A percentile compares a stretch with the other conserved stretches of the same genome.
Evolutionary conservation across 2,888 invertebrate species (phyloP).

Genomic region (Anaspis maculata): DNA sequence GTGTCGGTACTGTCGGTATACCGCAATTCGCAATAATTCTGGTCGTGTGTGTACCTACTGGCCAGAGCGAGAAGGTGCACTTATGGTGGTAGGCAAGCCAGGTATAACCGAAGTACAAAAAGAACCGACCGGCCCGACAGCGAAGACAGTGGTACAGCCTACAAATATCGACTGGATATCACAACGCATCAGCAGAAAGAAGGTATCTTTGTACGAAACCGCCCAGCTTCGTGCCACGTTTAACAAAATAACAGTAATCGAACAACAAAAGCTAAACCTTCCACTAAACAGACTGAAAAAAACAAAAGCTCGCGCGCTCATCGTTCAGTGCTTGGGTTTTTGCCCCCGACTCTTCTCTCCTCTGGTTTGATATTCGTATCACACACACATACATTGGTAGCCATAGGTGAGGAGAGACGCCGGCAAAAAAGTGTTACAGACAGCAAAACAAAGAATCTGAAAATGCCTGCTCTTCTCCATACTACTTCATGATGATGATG

Average conservation of each 20-base stretch:
- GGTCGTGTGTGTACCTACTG: too few relatives aligned
- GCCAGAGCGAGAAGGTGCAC: too few relatives aligned
- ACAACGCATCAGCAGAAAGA: slow-evolving; percentile 4
- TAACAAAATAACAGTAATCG: slow-evolving; percentile 25
- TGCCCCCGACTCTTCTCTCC: slow-evolving; percentile 21
- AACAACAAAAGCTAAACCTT: slow-evolving; percentile 22
- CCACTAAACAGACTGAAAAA: slow-evolving; percentile 21
- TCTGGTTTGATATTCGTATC: slow-evolving; percentile 23
- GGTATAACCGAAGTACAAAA: too few relatives aligned
- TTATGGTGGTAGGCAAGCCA: too few relatives aligned
- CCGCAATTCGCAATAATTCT: too few relatives aligned
- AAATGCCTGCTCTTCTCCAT: slow-evolving; percentile 26
- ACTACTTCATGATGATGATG: slow-evolving; percentile 27
- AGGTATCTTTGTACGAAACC: slow-evolving; percentile 10
- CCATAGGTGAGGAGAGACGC: slow-evolving; percentile 20
- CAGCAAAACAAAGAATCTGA: slow-evolving; percentile 30
- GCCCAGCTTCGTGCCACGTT: slow-evolving; percentile 17
- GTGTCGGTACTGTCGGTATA: too few relatives aligned
- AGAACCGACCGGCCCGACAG: slow-evolving; percentile 14
- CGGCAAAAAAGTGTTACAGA: slow-evolving; percentile 30
- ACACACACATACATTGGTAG: slow-evolving; percentile 16
- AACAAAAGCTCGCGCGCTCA: slow-evolving; percentile 17
- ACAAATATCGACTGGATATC: slow-evolving; percentile 11
- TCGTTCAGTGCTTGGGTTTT: slow-evolving; percentile 16
- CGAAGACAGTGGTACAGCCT: slow-evolving; percentile 4